Evolutionary conservation across 2,113 vertebrate species (phyloP).

Genomic region (Notarius lentiginosus): DNA sequence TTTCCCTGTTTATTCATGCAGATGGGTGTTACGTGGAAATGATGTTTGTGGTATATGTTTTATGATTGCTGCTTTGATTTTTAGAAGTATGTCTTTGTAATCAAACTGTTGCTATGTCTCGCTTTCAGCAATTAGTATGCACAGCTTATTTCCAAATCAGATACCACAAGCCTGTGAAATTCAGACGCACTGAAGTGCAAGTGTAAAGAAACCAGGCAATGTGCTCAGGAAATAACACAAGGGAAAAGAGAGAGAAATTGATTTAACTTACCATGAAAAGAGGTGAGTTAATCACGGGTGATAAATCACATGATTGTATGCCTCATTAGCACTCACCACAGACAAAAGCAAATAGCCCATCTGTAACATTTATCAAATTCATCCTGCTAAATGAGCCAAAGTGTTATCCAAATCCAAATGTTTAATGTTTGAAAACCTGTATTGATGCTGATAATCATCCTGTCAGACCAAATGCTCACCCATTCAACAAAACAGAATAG

Average conservation of each 20-base stretch:
- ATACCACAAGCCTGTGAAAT: background rate
- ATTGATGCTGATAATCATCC: slow-evolving; percentile 1
- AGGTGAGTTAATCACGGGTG: slow-evolving; percentile 21
- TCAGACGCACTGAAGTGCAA: background rate
- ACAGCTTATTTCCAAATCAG: slow-evolving; percentile 1
- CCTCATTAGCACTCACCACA: slow-evolving; percentile 5
- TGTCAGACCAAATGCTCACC: slow-evolving; percentile 11
- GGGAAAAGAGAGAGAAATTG: background rate
- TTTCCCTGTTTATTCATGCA: background rate
- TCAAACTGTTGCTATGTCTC: slow-evolving; percentile 22
- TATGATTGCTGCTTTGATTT: slow-evolving; percentile 25
- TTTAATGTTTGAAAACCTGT: background rate
- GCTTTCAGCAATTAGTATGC: slow-evolving; percentile 16
- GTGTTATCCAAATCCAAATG: background rate
- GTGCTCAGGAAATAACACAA: background rate
- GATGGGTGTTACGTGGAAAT: background rate
- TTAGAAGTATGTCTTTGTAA: background rate
- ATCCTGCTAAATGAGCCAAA: slow-evolving; percentile 25
- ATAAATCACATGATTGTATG: slow-evolving; percentile 23
- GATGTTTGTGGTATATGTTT: background rate
- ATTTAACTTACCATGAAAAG: slow-evolving; percentile 27
- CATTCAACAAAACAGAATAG: background rate
- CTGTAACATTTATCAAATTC: slow-evolving; percentile 27
- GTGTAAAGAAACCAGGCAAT: slow-evolving; percentile 11
- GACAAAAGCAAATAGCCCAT: slow-evolving; percentile 27